Evolutionary conservation across 2,797 vertebrate genomes (phyloP), one percentile per base, ranked within the genome.

Genomic region (Anas acuta): DNA sequence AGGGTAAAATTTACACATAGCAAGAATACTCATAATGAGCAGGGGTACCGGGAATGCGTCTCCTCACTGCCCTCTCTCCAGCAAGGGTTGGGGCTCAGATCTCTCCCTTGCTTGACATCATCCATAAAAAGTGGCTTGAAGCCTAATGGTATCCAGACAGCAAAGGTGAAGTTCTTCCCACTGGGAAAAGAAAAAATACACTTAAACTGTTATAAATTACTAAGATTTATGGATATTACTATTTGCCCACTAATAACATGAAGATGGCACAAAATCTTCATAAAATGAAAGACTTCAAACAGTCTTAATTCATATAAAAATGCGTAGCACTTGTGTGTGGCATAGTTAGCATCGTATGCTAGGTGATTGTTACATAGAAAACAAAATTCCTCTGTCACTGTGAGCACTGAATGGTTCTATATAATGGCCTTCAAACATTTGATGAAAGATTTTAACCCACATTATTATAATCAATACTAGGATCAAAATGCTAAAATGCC

Each of bases 91-190:
- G 6, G 20, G 13, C 47, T 88, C 70, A 54, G 61, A 62, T 51
- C 49, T 79, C 23, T 87, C 49, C 72, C 69, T 80, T 80, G 74
- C 47, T 74, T 82, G 65, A 56, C 69, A 66, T 54, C 11, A 2
- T 75, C 66, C 51, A 77, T 94, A 62, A 95, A 82, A 87, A 53
- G 19, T 78, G 32, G 47, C 33, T 83, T 85, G 75, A 75, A 93
- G 33, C 51, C 54, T 92, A 47, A 78, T 56, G 70, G 69, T 75
- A 74, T 80, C 74, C 90, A 89, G 85, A 70, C 41, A 91, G 37
- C 37, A 67, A 41, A 61, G 56, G 56, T 90, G 71, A 81, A 71
- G 74, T 74, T 91, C 32, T 89, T 84, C 74, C 70, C 53, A 47
- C 61, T 77, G 74, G 35, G 70, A 66, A 37, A 80, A 65, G 78